Conservation (phyloP, 1,140 invertebrate genomes). For the Trichonephila clavipes region DNA sequence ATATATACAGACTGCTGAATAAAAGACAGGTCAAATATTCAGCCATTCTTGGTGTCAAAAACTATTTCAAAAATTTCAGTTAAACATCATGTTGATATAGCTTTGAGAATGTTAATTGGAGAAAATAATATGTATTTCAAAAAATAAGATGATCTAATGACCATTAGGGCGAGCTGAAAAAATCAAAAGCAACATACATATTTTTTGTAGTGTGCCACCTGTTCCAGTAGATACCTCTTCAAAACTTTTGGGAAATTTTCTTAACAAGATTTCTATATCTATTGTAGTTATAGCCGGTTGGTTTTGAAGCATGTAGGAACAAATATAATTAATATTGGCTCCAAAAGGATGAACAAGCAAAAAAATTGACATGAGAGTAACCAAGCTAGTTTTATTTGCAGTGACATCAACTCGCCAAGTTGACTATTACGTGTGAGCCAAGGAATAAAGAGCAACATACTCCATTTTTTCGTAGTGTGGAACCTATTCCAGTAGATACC, state of each 20-base stretch:
- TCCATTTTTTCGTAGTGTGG: conserved; percentile 89
- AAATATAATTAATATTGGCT: conserved; percentile 90
- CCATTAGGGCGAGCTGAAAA: too few species aligned
- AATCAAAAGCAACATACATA: too few species aligned
- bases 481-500: conserved; percentile 88
- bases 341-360: conserved; percentile 93
- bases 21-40: not conserved
- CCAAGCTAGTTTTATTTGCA: too few species aligned
- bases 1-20: not conserved
- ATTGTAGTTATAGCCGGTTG: conserved; percentile 85
- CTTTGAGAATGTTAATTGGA: not conserved
- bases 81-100: not conserved
- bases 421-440: too few species aligned
- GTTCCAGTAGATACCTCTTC: too few species aligned
- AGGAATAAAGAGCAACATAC: conserved; percentile 76
- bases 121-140: not conserved
- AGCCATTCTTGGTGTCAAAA: not conserved
- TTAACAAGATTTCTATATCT: conserved; percentile 88
- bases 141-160: not conserved
- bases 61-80: not conserved
- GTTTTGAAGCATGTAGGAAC: conserved; percentile 88
- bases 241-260: conserved; percentile 88
- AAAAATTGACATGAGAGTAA: too few species aligned
- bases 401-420: too few species aligned
- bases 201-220: too few species aligned